Conservation (phyloP, 92 coral and sea anemone genomes). For the Palythoa caribaeorum region DNA sequence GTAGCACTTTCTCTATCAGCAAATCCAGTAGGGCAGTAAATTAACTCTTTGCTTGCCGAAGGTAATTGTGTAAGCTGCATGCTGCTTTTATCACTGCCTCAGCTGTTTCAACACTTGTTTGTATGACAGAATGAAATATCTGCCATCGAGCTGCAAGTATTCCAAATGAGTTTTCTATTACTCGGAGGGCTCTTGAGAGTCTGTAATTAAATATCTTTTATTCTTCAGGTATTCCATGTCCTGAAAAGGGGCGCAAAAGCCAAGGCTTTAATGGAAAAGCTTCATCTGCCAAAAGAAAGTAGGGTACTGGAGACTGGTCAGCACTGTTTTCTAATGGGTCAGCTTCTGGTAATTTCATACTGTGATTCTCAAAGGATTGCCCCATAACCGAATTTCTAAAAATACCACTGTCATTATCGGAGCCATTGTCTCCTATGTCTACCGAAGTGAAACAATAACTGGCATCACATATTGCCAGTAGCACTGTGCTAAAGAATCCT, state of each 20-base stretch:
- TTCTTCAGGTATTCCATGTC: background rate
- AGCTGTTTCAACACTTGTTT: conserved; percentile 3
- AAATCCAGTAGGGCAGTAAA: conserved; percentile 5
- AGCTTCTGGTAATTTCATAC: background rate
- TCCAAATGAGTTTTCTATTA: conserved; percentile 1
- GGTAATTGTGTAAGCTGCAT: conserved; percentile 12
- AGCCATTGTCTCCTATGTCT: conserved; percentile 23
- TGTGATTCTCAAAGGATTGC: background rate
- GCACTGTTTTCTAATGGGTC: background rate
- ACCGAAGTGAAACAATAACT: background rate
- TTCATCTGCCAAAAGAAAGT: conserved; percentile 23
- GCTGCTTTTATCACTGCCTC: conserved; percentile 14
- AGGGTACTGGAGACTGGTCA: conserved; percentile 10
- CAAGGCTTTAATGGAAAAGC: conserved; percentile 17
- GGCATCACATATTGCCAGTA: conserved; percentile 57
- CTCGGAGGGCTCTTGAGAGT: conserved; percentile 2
- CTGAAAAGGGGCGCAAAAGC: conserved; percentile 6
- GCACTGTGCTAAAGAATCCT: conserved; percentile 38
- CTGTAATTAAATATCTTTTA: background rate
- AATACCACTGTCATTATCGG: conserved; percentile 17
- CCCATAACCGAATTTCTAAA: conserved; percentile 12
- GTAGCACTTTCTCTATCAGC: conserved; percentile 6
- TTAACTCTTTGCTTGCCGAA: conserved; percentile 14
- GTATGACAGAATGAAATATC: conserved; percentile 7
- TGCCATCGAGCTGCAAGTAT: conserved; percentile 14